Percentiles rank a stretch among this genome's conserved stretches.
Conservation (phyloP, 2,797 vertebrate species). For the Hephaestus fuliginosus region DNA sequence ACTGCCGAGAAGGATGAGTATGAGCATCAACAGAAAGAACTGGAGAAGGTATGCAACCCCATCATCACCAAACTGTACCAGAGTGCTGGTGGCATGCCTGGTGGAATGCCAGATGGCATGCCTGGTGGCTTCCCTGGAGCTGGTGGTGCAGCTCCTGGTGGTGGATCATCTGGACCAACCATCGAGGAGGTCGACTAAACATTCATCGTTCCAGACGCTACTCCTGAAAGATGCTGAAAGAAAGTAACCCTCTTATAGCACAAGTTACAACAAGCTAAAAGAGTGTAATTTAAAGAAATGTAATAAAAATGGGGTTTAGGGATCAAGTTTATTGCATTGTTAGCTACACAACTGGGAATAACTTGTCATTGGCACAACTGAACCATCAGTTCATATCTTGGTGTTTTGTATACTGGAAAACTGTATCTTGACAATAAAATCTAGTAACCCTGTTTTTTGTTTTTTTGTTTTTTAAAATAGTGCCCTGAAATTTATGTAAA, state of each 20-base stretch:
- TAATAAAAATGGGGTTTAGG: conserved; percentile 61
- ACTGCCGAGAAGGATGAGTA: conserved; percentile 89
- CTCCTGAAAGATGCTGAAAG: conserved; percentile 56
- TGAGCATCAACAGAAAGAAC: conserved; percentile 89
- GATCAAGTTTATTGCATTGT: conserved; percentile 57
- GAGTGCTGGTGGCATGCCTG: conserved; percentile 87
- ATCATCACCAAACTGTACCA: conserved; percentile 90
- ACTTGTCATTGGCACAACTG: conserved; percentile 49
- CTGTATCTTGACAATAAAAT: conserved; percentile 70
- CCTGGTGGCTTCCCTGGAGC: conserved; percentile 90
- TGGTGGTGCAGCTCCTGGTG: conserved; percentile 83
- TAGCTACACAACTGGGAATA: conserved; percentile 51
- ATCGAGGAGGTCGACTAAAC: conserved; percentile 90
- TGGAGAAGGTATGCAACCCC: conserved; percentile 90
- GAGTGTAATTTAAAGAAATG: conserved; percentile 67
- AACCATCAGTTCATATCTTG: conserved; percentile 34
- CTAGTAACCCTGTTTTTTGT: conserved; percentile 44
- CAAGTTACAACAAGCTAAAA: conserved; percentile 50
- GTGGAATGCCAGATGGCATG: conserved; percentile 91
- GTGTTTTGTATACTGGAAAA: conserved; percentile 58
- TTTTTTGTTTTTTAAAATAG: too few relatives aligned
- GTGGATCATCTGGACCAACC: conserved; percentile 88
- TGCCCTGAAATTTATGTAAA: too few relatives aligned
- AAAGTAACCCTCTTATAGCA: conserved; percentile 77
- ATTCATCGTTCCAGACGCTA: conserved; percentile 27